Evolutionary conservation across 1,140 invertebrate species (phyloP), one percentile per base, ranked within the genome.

Genomic region (Lycorma delicatula): DNA sequence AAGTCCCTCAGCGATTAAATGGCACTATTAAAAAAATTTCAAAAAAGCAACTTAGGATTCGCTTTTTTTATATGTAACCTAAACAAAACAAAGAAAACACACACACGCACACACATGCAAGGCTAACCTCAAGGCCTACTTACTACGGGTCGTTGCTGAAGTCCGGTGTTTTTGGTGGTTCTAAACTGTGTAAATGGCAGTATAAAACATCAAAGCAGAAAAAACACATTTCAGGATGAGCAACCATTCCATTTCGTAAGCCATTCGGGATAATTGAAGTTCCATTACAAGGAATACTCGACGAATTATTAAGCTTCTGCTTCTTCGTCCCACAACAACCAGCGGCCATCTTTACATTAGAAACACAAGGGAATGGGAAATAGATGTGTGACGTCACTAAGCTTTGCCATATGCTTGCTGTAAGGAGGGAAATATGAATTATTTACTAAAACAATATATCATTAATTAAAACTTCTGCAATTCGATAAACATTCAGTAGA

Each of bases 201-300:
- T 95, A 93, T 52, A 98, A 82, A 59, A 97, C 93, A 77, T 98
- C 94, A 78, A 97, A 98, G 81, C 95, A 98, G 77, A 91, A 98
- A 77, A 91, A 93, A 72, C 91, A 95, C 95, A 98, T 98, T 74
- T 97, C 93, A 49, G 89, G 86, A 71, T 87, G 83, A 56, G 90
- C 90, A 34, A 96, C 85, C 72, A 82, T 79, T 70, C 75, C 80
- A 73, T 74, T 73, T 57, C 63, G 75, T 63, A 74, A 71, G 65
- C 77, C 78, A 72, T 83, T 82, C 18, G 71, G 72, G 56, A 71
- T 62, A 26, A 70, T 60, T 23, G 71, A 64, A 7, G 70, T 67
- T 47, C 77, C 76, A 66, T 79, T 79, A 63, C 75, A 78, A 16
- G 71, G 65, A 41, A 77, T 66, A 65, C 75, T 76, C 18, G 75